Percentiles rank a stretch among this genome's conserved stretches.
These are phyloP conservation scores for Drosophila infuscata DNA, from an alignment of 2,888 invertebrate genomes.

Conservation along the genomic window DNA sequence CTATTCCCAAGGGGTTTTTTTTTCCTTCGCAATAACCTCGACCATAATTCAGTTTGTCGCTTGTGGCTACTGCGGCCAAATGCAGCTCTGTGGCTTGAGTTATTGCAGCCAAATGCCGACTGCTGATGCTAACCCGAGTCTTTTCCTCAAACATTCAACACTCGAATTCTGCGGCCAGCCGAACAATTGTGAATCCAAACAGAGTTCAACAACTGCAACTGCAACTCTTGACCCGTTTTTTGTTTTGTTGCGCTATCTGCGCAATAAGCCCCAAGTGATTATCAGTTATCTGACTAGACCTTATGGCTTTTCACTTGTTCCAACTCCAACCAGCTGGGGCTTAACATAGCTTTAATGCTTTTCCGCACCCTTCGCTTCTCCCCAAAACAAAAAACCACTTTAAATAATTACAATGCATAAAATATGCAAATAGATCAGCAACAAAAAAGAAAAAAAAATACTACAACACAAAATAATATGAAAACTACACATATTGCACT, in stretches of 20 bases:
- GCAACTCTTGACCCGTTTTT: constrained; percentile 1
- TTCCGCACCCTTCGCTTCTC: constrained; percentile 21
- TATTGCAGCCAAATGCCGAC: constrained; percentile 66
- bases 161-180: constrained; percentile 19
- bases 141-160: constrained; percentile 37
- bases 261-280: constrained; percentile 24
- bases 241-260: not conserved
- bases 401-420: constrained; percentile 73
- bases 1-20: not conserved
- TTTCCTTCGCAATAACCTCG: not conserved
- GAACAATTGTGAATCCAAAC: not conserved
- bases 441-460: constrained; percentile 37
- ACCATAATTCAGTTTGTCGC: constrained; percentile 63
- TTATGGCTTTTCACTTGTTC: constrained; percentile 5
- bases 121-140: constrained; percentile 5
- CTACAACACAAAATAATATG: constrained; percentile 56
- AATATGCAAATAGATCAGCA: constrained; percentile 25
- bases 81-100: constrained; percentile 58
- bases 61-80: constrained; percentile 52
- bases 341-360: constrained; percentile 36
- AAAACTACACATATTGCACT: constrained; percentile 51
- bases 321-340: constrained; percentile 3
- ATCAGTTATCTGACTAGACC: constrained; percentile 14
- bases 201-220: constrained; percentile 14
- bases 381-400: constrained; percentile 60